Conservation (phyloP, 2,113 vertebrate genomes). For the Xyliphius kryptos region DNA sequence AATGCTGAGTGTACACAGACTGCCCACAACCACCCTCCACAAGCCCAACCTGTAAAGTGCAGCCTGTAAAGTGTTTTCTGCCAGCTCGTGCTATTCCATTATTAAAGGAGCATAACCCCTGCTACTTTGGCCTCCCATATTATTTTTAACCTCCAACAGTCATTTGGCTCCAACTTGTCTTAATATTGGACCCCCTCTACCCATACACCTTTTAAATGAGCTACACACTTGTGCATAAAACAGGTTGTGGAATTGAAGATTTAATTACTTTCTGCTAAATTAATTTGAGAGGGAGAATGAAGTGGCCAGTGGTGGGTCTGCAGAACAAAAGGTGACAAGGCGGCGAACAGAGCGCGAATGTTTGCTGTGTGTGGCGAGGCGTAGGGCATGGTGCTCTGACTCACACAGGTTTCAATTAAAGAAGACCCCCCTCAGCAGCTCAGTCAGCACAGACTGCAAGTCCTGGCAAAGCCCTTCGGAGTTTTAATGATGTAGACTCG, state of each 20-base stretch:
- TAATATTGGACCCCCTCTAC: slow-evolving; percentile 57
- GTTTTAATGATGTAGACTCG: slow-evolving; percentile 59
- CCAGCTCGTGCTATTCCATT: slow-evolving; percentile 61
- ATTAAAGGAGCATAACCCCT: slow-evolving; percentile 58
- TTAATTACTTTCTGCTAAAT: slow-evolving; percentile 76
- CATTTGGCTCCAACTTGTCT: slow-evolving; percentile 69
- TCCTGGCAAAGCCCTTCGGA: slow-evolving; percentile 48
- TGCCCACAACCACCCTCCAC: slow-evolving; percentile 43
- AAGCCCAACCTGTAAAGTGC: slow-evolving; percentile 60
- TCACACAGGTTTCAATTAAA: slow-evolving; percentile 70
- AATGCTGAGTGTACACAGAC: slow-evolving; percentile 39
- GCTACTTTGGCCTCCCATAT: slow-evolving; percentile 64
- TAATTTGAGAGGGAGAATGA: slow-evolving; percentile 67
- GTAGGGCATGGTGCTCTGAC: slow-evolving; percentile 51
- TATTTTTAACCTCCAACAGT: slow-evolving; percentile 67
- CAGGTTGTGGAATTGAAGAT: slow-evolving; percentile 61
- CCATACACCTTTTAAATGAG: slow-evolving; percentile 61
- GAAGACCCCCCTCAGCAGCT: slow-evolving; percentile 54
- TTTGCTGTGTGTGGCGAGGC: slow-evolving; percentile 44
- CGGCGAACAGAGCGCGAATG: no score
- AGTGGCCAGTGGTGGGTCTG: slow-evolving; percentile 50
- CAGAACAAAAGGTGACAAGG: slow-evolving; percentile 62
- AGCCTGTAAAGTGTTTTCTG: slow-evolving; percentile 54
- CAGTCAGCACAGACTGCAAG: slow-evolving; percentile 45
- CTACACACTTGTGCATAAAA: slow-evolving; percentile 46